A percentile compares a stretch with the other conserved stretches of the same genome.
These are phyloP conservation scores for Nymphicus hollandicus DNA, from an alignment of 2,113 vertebrate genomes.

Conservation along the genomic window DNA sequence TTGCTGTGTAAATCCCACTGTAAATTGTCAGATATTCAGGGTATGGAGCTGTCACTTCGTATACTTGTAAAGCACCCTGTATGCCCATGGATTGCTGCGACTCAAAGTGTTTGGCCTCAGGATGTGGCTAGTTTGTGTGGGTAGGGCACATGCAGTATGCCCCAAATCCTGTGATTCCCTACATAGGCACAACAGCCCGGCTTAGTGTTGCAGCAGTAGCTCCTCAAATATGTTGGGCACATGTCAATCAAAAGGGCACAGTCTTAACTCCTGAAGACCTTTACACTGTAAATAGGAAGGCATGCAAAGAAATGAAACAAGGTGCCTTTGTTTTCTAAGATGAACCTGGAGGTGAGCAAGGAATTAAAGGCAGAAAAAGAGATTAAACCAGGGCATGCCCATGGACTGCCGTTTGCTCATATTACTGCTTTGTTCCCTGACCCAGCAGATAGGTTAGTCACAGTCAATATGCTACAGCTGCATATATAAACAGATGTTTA, in stretches of 20 bases:
- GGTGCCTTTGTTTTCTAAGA: neutral
- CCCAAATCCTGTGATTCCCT: neutral
- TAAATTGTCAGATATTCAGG: neutral
- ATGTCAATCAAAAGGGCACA: neutral
- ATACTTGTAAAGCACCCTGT: neutral
- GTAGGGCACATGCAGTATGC: neutral
- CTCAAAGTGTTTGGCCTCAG: neutral
- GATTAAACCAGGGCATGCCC: neutral
- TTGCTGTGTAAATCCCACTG: neutral
- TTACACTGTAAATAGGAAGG: neutral
- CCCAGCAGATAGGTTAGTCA: neutral
- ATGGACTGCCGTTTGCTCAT: neutral
- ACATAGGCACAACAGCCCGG: neutral
- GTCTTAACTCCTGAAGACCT: neutral
- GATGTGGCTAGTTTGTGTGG: neutral
- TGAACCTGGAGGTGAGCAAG: neutral
- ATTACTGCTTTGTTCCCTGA: neutral
- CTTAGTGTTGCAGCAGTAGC: neutral
- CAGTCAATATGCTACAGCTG: neutral
- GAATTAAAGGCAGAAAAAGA: neutral
- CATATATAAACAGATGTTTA: neutral
- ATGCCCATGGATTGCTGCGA: neutral
- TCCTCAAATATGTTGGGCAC: neutral
- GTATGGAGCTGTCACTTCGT: neutral
- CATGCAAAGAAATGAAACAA: neutral